Percentiles rank a stretch among this genome's conserved stretches.
These are phyloP conservation scores for Eudyptes chrysolophus DNA, from an alignment of 2,113 vertebrate species.

Conservation along the genomic window DNA sequence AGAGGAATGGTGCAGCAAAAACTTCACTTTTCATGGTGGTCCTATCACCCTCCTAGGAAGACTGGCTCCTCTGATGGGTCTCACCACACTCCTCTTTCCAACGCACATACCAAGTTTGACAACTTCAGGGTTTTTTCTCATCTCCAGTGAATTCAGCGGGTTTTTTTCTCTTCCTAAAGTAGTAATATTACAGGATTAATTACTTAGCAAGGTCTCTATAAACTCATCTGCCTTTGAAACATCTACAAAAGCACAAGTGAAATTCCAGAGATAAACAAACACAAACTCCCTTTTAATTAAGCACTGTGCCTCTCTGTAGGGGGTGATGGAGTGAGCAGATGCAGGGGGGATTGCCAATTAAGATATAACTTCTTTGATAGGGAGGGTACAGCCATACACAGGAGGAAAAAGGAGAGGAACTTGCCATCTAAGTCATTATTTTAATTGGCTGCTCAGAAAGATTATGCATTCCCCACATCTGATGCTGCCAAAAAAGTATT, in stretches of 20 bases:
- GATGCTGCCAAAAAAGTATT: conserved; percentile 30
- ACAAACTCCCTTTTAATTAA: conserved; percentile 65
- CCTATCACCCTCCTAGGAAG: neutral
- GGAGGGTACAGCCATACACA: conserved; percentile 47
- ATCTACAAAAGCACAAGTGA: conserved; percentile 47
- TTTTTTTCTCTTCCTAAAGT: neutral
- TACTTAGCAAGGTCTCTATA: neutral
- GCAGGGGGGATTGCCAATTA: conserved; percentile 68
- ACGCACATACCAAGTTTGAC: neutral
- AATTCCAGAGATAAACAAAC: conserved; percentile 68
- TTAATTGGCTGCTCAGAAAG: conserved; percentile 67
- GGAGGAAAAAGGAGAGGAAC: conserved; percentile 49
- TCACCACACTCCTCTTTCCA: neutral
- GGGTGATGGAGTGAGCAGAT: conserved; percentile 12
- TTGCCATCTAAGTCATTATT: conserved; percentile 57
- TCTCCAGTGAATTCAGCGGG: neutral
- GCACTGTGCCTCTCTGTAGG: conserved; percentile 34
- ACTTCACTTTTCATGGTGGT: neutral
- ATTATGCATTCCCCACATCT: conserved; percentile 35
- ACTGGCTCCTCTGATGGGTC: neutral
- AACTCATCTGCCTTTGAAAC: conserved; percentile 36
- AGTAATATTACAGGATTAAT: conserved; percentile 38
- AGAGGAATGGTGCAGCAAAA: neutral
- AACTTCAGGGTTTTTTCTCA: neutral
- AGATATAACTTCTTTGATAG: conserved; percentile 64